Conservation (phyloP, 1,140 invertebrate species). For the Drosophila kurseongensis region DNA sequence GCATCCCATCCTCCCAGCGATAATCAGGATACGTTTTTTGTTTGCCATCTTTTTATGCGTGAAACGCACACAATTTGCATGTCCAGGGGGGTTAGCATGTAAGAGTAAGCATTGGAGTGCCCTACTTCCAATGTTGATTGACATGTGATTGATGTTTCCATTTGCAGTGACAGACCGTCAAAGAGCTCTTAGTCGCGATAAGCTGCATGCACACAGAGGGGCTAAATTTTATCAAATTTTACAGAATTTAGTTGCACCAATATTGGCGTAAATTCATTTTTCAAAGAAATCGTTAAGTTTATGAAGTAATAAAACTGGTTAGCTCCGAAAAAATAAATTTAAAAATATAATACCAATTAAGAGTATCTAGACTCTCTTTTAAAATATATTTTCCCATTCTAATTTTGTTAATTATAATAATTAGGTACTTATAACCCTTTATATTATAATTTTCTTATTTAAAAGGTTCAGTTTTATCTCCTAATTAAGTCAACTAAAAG, state of each 20-base stretch:
- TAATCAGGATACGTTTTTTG: constrained; percentile 40
- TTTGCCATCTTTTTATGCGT: constrained; percentile 60
- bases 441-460: no score
- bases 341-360: no score
- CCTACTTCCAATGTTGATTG: constrained; percentile 75
- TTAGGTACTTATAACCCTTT: no score
- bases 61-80: constrained; percentile 77
- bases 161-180: constrained; percentile 63
- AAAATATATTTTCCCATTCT: no score
- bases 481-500: neutral
- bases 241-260: neutral
- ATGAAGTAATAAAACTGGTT: no score
- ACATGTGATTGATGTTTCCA: constrained; percentile 81
- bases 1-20: constrained; percentile 1
- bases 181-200: constrained; percentile 17
- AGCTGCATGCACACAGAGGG: neutral
- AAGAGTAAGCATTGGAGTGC: constrained; percentile 59
- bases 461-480: neutral
- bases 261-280: neutral
- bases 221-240: neutral
- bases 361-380: no score
- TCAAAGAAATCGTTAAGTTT: no score
- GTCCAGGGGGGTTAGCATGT: constrained; percentile 67
- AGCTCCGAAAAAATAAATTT: no score
- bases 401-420: no score